A percentile compares a stretch with the other conserved stretches of the same genome.
phyloP scores from a whole-genome alignment of 2,113 vertebrate species.

The Cyphomyrus plagiostoma region DNA sequence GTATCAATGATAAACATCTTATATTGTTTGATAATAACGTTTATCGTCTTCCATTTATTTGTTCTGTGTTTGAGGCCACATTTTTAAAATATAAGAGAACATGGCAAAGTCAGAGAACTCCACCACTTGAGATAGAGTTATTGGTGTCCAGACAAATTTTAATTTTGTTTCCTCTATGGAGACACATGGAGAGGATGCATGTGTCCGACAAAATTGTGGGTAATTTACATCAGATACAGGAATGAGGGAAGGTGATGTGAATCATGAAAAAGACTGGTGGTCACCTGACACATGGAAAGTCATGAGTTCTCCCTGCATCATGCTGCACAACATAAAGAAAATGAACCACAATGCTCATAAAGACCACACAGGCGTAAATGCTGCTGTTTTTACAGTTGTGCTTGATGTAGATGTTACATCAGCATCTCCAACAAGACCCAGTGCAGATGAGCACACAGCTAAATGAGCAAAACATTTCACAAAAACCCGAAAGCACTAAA shows the following conservation, averaged over 20 bases:
- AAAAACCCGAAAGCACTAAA: conserved; percentile 11
- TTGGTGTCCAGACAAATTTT: neutral
- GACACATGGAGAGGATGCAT: neutral
- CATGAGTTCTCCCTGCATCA: neutral
- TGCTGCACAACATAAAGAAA: neutral
- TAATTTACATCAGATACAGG: neutral
- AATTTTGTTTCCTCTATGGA: neutral
- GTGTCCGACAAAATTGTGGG: neutral
- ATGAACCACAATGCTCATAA: neutral
- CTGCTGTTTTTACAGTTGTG: neutral
- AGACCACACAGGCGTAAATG: neutral
- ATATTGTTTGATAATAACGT: neutral
- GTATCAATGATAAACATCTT: neutral
- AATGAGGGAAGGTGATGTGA: neutral
- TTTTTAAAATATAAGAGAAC: neutral
- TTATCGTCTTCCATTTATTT: neutral
- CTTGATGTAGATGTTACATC: neutral
- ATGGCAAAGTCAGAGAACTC: neutral
- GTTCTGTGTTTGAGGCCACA: neutral
- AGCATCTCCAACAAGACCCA: neutral
- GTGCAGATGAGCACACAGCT: neutral
- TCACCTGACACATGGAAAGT: neutral
- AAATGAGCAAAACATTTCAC: neutral
- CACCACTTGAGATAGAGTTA: neutral
- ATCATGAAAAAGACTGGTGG: neutral